Evolutionary conservation across 2,797 vertebrate species (phyloP).

Genomic region (Trematomus bernacchii): DNA sequence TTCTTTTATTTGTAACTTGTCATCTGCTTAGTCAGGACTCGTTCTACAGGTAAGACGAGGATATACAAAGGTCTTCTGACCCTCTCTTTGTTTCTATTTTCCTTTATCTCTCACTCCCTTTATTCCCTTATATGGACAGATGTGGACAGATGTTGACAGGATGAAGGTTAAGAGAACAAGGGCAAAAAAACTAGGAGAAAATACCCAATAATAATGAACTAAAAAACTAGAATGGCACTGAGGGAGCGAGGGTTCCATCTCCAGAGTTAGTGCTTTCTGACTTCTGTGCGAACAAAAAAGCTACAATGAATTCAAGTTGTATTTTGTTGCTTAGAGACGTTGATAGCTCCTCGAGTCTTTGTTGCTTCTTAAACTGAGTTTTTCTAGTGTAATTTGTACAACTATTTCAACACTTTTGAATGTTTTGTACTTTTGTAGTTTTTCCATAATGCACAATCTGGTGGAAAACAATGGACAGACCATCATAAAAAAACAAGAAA

Average conservation of each 20-base stretch:
- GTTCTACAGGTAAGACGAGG: constrained; percentile 70
- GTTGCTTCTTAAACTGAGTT: too few relatives aligned
- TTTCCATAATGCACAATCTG: too few relatives aligned
- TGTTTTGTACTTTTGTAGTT: too few relatives aligned
- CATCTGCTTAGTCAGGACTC: constrained; percentile 52
- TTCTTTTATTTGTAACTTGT: constrained; percentile 39
- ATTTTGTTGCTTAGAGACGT: too few relatives aligned
- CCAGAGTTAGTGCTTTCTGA: too few relatives aligned
- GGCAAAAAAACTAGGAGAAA: not conserved
- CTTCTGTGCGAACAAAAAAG: too few relatives aligned
- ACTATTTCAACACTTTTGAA: too few relatives aligned
- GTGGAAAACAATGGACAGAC: not conserved
- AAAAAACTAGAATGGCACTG: too few relatives aligned
- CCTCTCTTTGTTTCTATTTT: not conserved
- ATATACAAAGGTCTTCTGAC: constrained; percentile 10
- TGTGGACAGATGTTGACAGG: constrained; percentile 6
- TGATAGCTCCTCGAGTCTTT: too few relatives aligned
- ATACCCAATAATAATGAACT: not conserved
- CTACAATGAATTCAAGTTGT: too few relatives aligned
- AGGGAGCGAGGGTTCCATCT: too few relatives aligned
- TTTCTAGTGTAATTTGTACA: too few relatives aligned
- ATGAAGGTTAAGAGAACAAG: not conserved
- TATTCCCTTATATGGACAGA: not conserved
- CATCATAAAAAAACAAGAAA: constrained; percentile 12
- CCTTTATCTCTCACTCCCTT: not conserved